Conservation (phyloP, 2,113 vertebrate genomes). For the Ceyx cyanopectus region DNA sequence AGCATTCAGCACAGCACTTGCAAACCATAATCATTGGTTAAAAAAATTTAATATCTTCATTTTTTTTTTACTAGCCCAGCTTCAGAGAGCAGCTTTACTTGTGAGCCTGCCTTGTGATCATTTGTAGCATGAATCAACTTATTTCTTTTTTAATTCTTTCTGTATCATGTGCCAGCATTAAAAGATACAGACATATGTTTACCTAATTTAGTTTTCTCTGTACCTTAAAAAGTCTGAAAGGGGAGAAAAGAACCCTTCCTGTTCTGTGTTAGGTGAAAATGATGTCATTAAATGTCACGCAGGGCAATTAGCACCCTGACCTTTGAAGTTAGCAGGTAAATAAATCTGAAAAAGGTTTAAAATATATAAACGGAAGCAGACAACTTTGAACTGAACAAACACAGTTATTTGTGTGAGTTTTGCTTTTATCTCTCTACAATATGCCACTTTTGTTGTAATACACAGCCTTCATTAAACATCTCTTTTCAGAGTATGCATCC, state of each 20-base stretch:
- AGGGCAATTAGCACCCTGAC: neutral
- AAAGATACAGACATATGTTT: neutral
- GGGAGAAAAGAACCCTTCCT: neutral
- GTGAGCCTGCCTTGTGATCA: neutral
- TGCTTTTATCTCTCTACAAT: neutral
- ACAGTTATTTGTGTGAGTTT: neutral
- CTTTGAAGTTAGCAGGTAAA: neutral
- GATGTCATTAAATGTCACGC: neutral
- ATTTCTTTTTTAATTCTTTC: neutral
- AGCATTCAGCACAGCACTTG: neutral
- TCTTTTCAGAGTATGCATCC: neutral
- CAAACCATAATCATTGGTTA: neutral
- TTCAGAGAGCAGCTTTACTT: neutral
- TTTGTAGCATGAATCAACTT: neutral
- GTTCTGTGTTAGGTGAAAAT: neutral
- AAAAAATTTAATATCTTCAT: neutral
- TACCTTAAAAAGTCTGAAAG: neutral
- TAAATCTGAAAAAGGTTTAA: neutral
- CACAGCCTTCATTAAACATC: neutral
- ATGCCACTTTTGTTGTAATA: neutral
- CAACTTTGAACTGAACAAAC: neutral
- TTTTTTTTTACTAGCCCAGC: neutral
- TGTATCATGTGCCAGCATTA: neutral
- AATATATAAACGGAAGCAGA: neutral
- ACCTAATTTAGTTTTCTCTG: neutral